Conservation (phyloP, 2,113 vertebrate species). For the Nycticryphes semicollaris region DNA sequence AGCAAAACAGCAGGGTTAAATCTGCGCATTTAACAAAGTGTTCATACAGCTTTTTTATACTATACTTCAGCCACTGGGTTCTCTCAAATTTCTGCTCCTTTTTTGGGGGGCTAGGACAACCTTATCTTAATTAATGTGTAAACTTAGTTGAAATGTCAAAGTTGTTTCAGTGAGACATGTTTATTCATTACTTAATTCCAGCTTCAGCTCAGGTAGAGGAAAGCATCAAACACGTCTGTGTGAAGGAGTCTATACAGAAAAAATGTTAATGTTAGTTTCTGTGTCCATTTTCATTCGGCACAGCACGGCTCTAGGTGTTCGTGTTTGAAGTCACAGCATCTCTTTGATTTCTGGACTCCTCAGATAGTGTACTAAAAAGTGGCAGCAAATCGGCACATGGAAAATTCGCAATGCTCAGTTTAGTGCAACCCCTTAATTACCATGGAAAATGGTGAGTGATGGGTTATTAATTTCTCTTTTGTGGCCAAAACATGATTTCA, state of each 20-base stretch:
- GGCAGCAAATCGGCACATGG: neutral
- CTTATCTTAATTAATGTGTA: slow-evolving; percentile 72
- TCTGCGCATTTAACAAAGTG: slow-evolving; percentile 84
- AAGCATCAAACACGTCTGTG: neutral
- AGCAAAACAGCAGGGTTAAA: slow-evolving; percentile 83
- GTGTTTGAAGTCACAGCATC: neutral
- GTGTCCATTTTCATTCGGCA: slow-evolving; percentile 5
- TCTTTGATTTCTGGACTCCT: slow-evolving; percentile 50
- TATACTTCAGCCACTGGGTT: slow-evolving; percentile 64
- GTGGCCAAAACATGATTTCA: slow-evolving; percentile 1
- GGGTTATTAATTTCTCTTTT: slow-evolving; percentile 34
- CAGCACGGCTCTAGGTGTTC: neutral
- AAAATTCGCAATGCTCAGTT: neutral
- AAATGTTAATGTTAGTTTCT: neutral
- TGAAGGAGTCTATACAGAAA: neutral
- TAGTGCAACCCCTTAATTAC: slow-evolving; percentile 27
- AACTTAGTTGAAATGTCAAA: slow-evolving; percentile 72
- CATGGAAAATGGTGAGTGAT: neutral
- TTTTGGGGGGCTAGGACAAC: slow-evolving; percentile 12
- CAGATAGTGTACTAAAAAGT: neutral
- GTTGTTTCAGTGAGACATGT: slow-evolving; percentile 65
- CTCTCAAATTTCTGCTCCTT: slow-evolving; percentile 59
- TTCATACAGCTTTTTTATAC: slow-evolving; percentile 73
- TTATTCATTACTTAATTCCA: slow-evolving; percentile 68
- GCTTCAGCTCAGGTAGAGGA: neutral